Conservation (phyloP, 1,140 invertebrate genomes). For the Helicorthomorpha holstii region DNA sequence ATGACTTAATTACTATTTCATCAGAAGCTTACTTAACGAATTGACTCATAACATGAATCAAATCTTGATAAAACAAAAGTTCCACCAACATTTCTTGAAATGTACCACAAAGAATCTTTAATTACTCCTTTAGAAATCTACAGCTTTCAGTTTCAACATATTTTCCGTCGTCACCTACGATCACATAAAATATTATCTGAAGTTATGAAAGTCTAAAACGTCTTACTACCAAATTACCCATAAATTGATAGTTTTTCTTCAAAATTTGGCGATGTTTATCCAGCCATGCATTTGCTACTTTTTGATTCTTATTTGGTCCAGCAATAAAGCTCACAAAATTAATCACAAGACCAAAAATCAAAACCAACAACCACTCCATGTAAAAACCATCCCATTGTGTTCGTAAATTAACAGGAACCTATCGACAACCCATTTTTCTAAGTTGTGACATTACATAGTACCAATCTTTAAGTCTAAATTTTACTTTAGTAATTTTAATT, state of each 20-base stretch:
- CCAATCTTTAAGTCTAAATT: too few relatives aligned
- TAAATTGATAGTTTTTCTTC: conserved; percentile 82
- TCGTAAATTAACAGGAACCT: conserved; percentile 68
- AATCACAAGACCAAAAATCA: conserved; percentile 66
- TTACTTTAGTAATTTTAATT: conserved; percentile 73
- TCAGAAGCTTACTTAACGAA: conserved; percentile 69
- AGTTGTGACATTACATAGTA: too few relatives aligned
- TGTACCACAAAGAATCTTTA: conserved; percentile 91
- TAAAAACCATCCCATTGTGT: conserved; percentile 95
- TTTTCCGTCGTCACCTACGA: conserved; percentile 50
- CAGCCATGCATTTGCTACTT: conserved; percentile 76
- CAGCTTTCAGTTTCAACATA: conserved; percentile 42
- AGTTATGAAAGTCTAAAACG: conserved; percentile 10
- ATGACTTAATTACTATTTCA: conserved; percentile 56
- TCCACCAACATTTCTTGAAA: conserved; percentile 92
- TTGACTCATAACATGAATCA: conserved; percentile 69
- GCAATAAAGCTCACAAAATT: conserved; percentile 88
- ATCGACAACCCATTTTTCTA: too few relatives aligned
- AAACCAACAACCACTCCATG: conserved; percentile 81
- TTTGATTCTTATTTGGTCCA: conserved; percentile 75
- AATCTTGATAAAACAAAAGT: conserved; percentile 84
- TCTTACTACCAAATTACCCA: conserved; percentile 61
- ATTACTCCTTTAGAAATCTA: conserved; percentile 76
- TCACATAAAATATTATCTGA: conserved; percentile 5
- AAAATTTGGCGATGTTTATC: conserved; percentile 64